Evolutionary conservation across 2,888 invertebrate species (phyloP), one percentile per base, ranked within the genome.

Genomic region (Drosophila mulleri): DNA sequence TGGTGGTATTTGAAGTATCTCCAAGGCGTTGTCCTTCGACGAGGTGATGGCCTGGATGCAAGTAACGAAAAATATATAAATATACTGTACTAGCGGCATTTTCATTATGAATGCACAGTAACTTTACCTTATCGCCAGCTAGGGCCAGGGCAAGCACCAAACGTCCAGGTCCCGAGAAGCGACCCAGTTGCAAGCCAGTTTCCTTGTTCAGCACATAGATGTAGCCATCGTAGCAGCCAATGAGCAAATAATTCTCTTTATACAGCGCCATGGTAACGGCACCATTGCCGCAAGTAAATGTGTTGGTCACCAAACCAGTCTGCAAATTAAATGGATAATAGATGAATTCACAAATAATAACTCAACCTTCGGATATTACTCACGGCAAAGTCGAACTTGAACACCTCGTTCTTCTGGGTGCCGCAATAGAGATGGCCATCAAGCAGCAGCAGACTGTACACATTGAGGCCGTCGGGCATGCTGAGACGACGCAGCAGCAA

Each of bases 151-250:
- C 95, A 26, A 96, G 93, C 82, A 97, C 93, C 94, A 96, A 95
- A 78, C 95, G 95, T 42, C 95, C 95, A 29, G 96, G 95, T 52
- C 96, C 96, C 18, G 94, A 93, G 80, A 96, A 94, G 75, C 94
- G 94, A 39, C 95, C 95, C 65, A 95, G 88, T 78, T 95, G 94
- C 59, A 90, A 91, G 14, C 94, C 93, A 2, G 92, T 91, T 67
- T 91, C 91, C 65, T 89, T 92, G 75, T 94, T 93, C 92, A 95
- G 95, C 68, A 96, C 94, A 91, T 96, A 96, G 82, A 97, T 95
- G 90, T 95, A 95, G 70, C 96, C 96, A 93, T 96, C 96, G 91
- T 96, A 96, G 93, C 96, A 96, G 77, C 96, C 96, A 48, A 96
- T 95, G 92, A 95, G 94, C 45, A 95, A 94, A 71, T 96, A 92